Evolutionary conservation across 2,797 vertebrate genomes (phyloP), one percentile per base, ranked within the genome.

Genomic region (Neosalanx taihuensis): DNA sequence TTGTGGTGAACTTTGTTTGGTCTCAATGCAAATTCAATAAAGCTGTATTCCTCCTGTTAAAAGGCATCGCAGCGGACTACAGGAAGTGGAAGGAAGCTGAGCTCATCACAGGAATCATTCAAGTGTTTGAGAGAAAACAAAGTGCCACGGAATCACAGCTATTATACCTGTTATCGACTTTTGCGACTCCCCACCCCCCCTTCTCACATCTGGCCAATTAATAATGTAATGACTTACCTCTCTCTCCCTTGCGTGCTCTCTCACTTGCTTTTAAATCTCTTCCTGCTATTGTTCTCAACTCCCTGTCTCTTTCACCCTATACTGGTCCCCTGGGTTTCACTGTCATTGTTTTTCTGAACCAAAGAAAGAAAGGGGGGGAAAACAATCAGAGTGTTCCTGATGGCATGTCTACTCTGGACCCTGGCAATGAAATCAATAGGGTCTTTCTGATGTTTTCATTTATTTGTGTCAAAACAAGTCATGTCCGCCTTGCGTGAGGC

Each of bases 391-490:
- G 88, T 67, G 77, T 83, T 84, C 68, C 73, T 76, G 82, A 85
- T 78, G 82, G 69, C 59, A 56, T 69, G 81, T 80, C 68, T 65
- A 70, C 67, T 77, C 67, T 70, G 73, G 66, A 80, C 23, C 29
- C 76, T 37, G 70, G 60, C 71, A 72, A 67, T 71, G 66, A 76
- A 82, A 86, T 84, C 81, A 78, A 83, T 82, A 80, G 51, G 59
- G 51, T 41, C 53, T 71, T 78, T 82, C 67, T 79, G 84, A 91
- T 91, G 84, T 84, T 91, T 92, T 92, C 84, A 89, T 92, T 90
- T 89, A 79, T 83, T 79, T 62, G 70, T 29, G 33, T 77, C 30
- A 72, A 76, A 83, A 83, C 79, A 80, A 83, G 85, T 57, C 80
- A 70, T 79, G 68, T 76, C 1, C 84, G 85, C 75, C 75, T 53